Evolutionary conservation across 2,888 invertebrate genomes (phyloP).

Genomic region (Tribolium freemani): DNA sequence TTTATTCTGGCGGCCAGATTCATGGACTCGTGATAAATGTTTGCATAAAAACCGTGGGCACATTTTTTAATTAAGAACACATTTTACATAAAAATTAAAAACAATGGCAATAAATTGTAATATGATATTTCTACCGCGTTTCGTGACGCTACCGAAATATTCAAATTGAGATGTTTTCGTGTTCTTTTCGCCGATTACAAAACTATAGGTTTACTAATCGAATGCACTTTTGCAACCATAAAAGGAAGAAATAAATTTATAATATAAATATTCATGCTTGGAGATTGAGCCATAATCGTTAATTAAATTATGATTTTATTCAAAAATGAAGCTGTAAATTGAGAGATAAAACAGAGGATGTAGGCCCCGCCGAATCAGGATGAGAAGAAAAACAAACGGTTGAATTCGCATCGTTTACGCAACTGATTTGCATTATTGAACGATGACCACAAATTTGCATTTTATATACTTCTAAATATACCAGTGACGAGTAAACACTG

Average conservation of each 20-base stretch:
- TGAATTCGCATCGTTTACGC: slow-evolving; percentile 38
- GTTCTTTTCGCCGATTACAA: slow-evolving; percentile 7
- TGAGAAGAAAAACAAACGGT: slow-evolving; percentile 1
- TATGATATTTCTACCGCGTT: background rate
- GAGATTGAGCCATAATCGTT: slow-evolving; percentile 15
- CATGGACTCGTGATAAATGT: background rate
- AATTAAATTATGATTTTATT: background rate
- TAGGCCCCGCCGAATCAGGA: background rate
- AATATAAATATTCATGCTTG: slow-evolving; percentile 19
- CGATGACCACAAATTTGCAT: slow-evolving; percentile 48
- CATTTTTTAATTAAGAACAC: background rate
- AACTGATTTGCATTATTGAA: slow-evolving; percentile 50
- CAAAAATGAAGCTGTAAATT: background rate
- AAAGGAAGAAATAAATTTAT: slow-evolving; percentile 23
- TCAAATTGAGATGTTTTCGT: slow-evolving; percentile 18
- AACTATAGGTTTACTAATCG: background rate
- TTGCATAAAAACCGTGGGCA: background rate
- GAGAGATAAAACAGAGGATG: too few species aligned
- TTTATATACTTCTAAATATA: slow-evolving; percentile 49
- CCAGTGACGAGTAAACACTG: slow-evolving; percentile 44
- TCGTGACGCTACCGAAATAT: slow-evolving; percentile 8
- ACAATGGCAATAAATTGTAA: background rate
- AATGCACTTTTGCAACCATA: slow-evolving; percentile 17
- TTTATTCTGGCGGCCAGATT: slow-evolving; percentile 2
- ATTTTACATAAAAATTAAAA: background rate